Conservation (phyloP, 2,888 invertebrate species). For the Pseudoips prasinana region DNA sequence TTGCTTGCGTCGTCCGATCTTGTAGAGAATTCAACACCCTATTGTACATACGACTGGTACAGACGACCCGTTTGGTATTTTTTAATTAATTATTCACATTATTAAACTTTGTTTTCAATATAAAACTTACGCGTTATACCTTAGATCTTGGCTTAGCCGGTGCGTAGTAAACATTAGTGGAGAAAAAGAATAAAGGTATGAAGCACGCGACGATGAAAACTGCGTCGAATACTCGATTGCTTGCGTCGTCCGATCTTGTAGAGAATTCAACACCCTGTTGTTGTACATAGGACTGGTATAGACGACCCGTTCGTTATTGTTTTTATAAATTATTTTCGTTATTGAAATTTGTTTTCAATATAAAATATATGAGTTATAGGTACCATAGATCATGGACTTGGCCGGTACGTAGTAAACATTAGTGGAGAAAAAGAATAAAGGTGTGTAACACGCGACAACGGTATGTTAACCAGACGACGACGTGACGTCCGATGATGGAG, state of each 20-base stretch:
- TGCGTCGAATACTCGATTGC: constrained; percentile 51
- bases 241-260: constrained; percentile 32
- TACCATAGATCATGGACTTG: too few relatives aligned
- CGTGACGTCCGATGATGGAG: constrained; percentile 32
- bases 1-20: constrained; percentile 40
- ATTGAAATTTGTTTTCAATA: too few relatives aligned
- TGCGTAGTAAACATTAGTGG: constrained; percentile 52
- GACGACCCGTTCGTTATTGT: too few relatives aligned
- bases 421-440: constrained; percentile 51
- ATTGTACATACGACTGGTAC: constrained; percentile 15
- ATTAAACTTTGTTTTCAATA: too few relatives aligned
- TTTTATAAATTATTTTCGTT: too few relatives aligned
- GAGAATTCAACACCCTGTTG: constrained; percentile 32
- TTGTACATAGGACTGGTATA: constrained; percentile 7
- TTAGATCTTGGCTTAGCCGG: too few relatives aligned
- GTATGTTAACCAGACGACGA: constrained; percentile 69
- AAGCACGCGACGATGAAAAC: constrained; percentile 54
- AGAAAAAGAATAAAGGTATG: constrained; percentile 49
- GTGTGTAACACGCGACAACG: constrained; percentile 40
- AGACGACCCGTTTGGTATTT: too few relatives aligned
- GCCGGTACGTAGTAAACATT: constrained; percentile 51
- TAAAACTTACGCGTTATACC: too few relatives aligned
- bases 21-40: constrained; percentile 32
- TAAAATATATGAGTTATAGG: too few relatives aligned
- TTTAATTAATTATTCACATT: too few relatives aligned